Evolutionary conservation across 2,888 invertebrate genomes (phyloP).

Genomic region (Sphaeridia pumilis): DNA sequence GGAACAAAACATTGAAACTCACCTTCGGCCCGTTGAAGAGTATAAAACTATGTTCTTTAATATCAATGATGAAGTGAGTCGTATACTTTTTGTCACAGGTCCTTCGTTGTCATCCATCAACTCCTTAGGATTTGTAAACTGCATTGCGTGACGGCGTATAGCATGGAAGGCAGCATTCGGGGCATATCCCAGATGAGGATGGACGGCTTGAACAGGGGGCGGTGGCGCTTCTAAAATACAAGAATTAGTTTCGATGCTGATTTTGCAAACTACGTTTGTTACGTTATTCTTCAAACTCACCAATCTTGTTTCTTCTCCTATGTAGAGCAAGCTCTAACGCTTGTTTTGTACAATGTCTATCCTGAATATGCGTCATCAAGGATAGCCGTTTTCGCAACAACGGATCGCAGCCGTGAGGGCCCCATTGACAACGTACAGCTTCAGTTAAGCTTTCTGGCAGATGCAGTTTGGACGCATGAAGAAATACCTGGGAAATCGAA

Average conservation of each 20-base stretch:
- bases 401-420: constrained; percentile 61
- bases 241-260: too few relatives aligned
- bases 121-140: constrained; percentile 79
- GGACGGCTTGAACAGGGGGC: constrained; percentile 46
- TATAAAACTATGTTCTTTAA: constrained; percentile 94
- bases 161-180: constrained; percentile 94
- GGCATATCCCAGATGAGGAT: constrained; percentile 74
- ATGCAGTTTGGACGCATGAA: constrained; percentile 76
- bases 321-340: constrained; percentile 33
- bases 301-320: constrained; percentile 34
- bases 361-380: constrained; percentile 89
- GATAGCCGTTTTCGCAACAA: constrained; percentile 84
- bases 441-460: constrained; percentile 54
- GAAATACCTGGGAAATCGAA: constrained; percentile 63
- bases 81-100: constrained; percentile 96
- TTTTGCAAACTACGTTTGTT: too few relatives aligned
- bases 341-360: constrained; percentile 62
- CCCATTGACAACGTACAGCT: constrained; percentile 82
- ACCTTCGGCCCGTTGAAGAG: constrained; percentile 85
- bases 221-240: constrained; percentile 42
- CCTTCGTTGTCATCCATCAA: constrained; percentile 96
- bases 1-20: constrained; percentile 37
- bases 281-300: constrained; percentile 13
- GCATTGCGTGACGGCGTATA: constrained; percentile 85
- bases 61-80: constrained; percentile 90